phyloP scores from a whole-genome alignment of 2,113 vertebrate species.

The Clinocottus analis region DNA sequence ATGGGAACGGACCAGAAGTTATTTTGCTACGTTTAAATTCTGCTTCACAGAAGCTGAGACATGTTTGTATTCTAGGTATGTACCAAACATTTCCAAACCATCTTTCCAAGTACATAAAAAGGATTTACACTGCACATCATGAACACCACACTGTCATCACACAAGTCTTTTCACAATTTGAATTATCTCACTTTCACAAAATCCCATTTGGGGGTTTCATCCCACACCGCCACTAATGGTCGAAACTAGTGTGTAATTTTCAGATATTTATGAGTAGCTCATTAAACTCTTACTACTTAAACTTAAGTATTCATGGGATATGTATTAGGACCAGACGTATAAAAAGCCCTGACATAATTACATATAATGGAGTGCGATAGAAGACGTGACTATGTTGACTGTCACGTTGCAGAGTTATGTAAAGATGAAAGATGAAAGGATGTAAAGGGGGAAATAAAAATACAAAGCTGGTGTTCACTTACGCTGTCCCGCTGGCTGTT shows the following conservation, averaged over 20 bases:
- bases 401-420: neutral
- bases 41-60: neutral
- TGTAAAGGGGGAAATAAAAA: neutral
- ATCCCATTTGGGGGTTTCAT: neutral
- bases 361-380: neutral
- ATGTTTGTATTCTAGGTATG: neutral
- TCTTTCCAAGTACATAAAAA: neutral
- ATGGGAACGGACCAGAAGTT: neutral
- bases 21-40: neutral
- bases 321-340: neutral
- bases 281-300: neutral
- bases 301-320: neutral
- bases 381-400: neutral
- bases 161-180: neutral
- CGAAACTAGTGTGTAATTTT: neutral
- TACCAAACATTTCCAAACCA: neutral
- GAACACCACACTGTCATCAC: neutral
- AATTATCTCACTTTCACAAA: neutral
- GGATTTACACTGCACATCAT: neutral
- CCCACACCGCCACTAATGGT: neutral
- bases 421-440: neutral
- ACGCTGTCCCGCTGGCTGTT: constrained; percentile 71
- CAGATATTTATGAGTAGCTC: neutral
- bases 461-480: constrained; percentile 35
- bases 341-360: neutral